Percentiles rank a stretch among this genome's conserved stretches.
Conservation (phyloP, 2,113 vertebrate genomes). For the Pluvianellus socialis region DNA sequence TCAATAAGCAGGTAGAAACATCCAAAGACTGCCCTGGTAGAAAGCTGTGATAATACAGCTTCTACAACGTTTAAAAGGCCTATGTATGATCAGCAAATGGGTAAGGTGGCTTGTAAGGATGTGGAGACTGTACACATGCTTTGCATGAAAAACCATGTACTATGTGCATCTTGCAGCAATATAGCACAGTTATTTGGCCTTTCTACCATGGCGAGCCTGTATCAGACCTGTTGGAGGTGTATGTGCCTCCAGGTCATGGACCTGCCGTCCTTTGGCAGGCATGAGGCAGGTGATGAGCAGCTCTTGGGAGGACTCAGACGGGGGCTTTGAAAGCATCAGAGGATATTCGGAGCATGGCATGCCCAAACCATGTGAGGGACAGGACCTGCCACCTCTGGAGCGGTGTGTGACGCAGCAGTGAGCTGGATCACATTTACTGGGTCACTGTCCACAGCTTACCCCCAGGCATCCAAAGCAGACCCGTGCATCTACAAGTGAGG, state of each 20-base stretch:
- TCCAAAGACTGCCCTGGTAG: not conserved
- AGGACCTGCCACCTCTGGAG: not conserved
- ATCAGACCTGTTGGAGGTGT: not conserved
- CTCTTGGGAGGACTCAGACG: not conserved
- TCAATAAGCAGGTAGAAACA: not conserved
- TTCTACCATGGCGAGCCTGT: not conserved
- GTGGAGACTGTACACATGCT: not conserved
- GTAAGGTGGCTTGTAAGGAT: not conserved
- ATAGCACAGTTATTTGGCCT: not conserved
- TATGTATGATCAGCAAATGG: not conserved
- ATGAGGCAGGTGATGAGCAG: accelerated
- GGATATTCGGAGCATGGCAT: accelerated
- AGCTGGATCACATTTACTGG: not conserved
- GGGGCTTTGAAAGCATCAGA: not conserved
- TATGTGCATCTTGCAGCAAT: not conserved
- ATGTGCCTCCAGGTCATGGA: not conserved
- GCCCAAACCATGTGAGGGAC: not conserved
- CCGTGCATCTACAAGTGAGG: accelerated
- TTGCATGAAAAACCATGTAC: not conserved
- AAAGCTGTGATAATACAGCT: not conserved
- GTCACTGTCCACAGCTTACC: not conserved
- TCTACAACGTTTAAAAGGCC: not conserved
- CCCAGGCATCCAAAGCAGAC: not conserved
- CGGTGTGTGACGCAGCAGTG: accelerated
- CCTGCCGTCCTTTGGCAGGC: not conserved